Base-by-base conservation (phyloP, 2,113 vertebrate genomes). In the Aldabrachelys gigantea region DNA sequence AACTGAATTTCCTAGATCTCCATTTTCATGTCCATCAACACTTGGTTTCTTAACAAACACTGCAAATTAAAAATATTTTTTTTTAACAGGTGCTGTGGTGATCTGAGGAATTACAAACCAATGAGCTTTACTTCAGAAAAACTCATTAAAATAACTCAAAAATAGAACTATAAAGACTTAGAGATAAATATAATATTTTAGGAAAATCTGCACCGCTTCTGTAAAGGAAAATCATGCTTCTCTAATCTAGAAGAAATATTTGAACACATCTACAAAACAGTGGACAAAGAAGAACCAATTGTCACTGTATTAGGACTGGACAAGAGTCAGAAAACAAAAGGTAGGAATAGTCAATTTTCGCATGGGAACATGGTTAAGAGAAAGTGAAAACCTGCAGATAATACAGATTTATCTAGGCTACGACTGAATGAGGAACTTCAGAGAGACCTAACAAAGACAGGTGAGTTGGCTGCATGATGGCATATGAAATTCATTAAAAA, bases 1-100 rank as follows among this genome's bases (percentile, higher is more conserved):
- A 87, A 98, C 98, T n/a, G 98, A 98, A 95, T 98, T 96, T 59
- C 98, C 98, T 25, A 99, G 96, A 90, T 99, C 99, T 96, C 99
- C 99, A 47, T 99, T 99, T 98, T 99, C 99, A 91, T 98, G 98
- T 87, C 98, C 96, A 69, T 98, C 99, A 90, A 97, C 98, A 95
- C 98, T 97, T 62, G 98, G 95, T 95, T 99, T 99, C 98, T 99
- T 99, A 97, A 98, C 99, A 98, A 99, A 99, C 69, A 98, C 99
- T 99, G 95, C 54, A 97, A 98, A 78, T 87, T 92, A 93, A 97
- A 89, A 88, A 95, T 44, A 94, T 6, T 69, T 47, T 50, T 44
- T 76, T 87, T 89, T 93, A 94, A 72, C 19, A 96, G 17, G 41
- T 85, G 84, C 13, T 83, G 69, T 87, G 91, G 52, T 2, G 89